These are phyloP conservation scores for Leuciscus waleckii DNA, from an alignment of 2,797 vertebrate species.

Conservation along the genomic window DNA sequence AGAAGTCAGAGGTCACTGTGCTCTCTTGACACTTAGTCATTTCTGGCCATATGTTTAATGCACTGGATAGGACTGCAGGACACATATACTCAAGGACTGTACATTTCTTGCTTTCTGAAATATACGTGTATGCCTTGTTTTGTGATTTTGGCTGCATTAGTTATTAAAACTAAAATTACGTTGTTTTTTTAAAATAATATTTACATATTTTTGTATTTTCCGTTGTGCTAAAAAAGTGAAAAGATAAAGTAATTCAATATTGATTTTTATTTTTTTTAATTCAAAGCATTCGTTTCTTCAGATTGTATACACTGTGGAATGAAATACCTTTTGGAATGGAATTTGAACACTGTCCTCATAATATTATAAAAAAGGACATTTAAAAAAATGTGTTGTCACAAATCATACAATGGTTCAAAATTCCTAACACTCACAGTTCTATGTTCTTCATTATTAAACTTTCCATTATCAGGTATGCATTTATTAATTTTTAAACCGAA, in stretches of 20 bases:
- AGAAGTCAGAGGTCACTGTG: constrained; percentile 44
- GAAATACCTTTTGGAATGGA: neutral
- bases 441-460: neutral
- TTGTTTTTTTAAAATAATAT: neutral
- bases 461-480: neutral
- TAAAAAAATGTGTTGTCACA: neutral
- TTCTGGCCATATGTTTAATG: constrained; percentile 39
- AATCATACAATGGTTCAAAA: neutral
- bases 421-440: neutral
- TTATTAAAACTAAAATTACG: neutral
- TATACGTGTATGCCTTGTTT: neutral
- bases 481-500: neutral
- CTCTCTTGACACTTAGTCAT: constrained; percentile 21
- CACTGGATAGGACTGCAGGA: neutral
- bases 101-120: neutral
- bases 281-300: neutral
- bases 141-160: neutral
- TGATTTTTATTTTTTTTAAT: neutral
- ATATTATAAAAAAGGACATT: neutral
- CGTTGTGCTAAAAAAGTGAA: too few relatives aligned
- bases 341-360: neutral
- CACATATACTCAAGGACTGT: neutral
- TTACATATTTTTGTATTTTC: neutral
- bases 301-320: neutral
- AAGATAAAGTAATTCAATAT: neutral